Percentiles rank a stretch among this genome's conserved stretches.
Conservation (phyloP, 2,888 invertebrate species). For the Sesia bembeciformis region DNA sequence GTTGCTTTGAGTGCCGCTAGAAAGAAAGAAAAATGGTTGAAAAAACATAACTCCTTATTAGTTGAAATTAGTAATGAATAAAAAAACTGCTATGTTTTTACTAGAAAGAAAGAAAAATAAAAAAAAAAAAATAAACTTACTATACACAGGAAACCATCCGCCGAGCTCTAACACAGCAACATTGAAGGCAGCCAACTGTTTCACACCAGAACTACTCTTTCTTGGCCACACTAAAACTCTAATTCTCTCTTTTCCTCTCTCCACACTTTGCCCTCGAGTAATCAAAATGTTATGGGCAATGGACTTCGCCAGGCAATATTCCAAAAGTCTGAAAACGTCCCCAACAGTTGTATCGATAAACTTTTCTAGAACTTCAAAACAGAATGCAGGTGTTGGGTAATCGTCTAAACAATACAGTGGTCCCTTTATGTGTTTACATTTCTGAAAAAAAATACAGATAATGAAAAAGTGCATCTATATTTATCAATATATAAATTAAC, state of each 20-base stretch:
- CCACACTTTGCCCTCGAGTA: conserved; percentile 64
- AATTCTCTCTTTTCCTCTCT: conserved; percentile 37
- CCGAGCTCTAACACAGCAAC: conserved; percentile 85
- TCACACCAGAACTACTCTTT: conserved; percentile 67
- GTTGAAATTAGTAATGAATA: too few relatives aligned
- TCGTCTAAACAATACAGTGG: conserved; percentile 63
- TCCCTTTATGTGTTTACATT: conserved; percentile 66
- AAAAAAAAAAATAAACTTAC: conserved; percentile 53
- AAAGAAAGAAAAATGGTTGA: too few relatives aligned
- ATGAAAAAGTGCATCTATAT: too few relatives aligned
- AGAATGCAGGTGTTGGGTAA: conserved; percentile 81
- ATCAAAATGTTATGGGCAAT: conserved; percentile 86
- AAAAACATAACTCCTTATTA: too few relatives aligned
- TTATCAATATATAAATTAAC: too few relatives aligned
- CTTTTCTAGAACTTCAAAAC: conserved; percentile 69
- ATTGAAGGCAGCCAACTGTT: conserved; percentile 75
- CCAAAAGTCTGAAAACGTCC: conserved; percentile 62
- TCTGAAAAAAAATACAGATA: conserved; percentile 49
- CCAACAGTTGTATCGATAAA: conserved; percentile 29
- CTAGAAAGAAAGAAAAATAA: neutral
- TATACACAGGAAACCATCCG: conserved; percentile 82
- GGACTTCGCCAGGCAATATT: conserved; percentile 74
- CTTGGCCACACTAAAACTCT: conserved; percentile 81
- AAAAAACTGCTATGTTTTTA: too few relatives aligned
- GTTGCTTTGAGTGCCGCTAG: too few relatives aligned